Evolutionary conservation across 2,888 invertebrate genomes (phyloP).

Genomic region (Megaustenia siamemsis): DNA sequence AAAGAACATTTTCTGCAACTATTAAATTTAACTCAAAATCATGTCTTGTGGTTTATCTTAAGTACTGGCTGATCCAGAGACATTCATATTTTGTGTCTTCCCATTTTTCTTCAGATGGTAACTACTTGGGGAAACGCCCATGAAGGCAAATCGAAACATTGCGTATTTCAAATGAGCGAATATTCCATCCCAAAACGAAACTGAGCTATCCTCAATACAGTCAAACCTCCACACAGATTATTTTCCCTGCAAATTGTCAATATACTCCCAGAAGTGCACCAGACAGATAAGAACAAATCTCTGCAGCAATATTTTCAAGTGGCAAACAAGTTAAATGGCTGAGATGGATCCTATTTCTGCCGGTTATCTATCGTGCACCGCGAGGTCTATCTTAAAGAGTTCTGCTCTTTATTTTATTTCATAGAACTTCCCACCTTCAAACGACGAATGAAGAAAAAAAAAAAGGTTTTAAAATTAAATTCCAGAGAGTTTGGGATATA

Average conservation of each 20-base stretch:
- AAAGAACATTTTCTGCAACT: too few species aligned
- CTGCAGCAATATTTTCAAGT: conserved; percentile 9
- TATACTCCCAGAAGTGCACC: not conserved
- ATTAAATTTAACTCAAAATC: too few species aligned
- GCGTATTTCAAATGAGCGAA: not conserved
- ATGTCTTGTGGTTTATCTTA: too few species aligned
- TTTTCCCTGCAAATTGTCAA: not conserved
- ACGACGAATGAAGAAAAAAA: too few species aligned
- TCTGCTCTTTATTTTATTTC: too few species aligned
- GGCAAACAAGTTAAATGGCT: conserved; percentile 15
- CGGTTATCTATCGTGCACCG: not conserved
- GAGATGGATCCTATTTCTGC: conserved; percentile 2
- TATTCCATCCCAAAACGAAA: not conserved
- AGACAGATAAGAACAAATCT: conserved; percentile 15
- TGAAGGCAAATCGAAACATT: conserved; percentile 18
- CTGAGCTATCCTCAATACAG: not conserved
- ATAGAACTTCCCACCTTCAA: too few species aligned
- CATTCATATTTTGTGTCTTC: conserved; percentile 10
- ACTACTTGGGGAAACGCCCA: conserved; percentile 7
- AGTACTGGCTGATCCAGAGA: too few species aligned
- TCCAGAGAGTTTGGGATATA: too few species aligned
- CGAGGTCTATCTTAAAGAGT: not conserved
- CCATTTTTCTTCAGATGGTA: not conserved
- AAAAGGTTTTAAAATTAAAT: too few species aligned
- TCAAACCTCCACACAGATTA: not conserved